Percentiles rank a stretch among this genome's conserved stretches.
These are phyloP conservation scores for Argynnis bischoffii DNA, from an alignment of 2,888 invertebrate genomes.

Conservation along the genomic window DNA sequence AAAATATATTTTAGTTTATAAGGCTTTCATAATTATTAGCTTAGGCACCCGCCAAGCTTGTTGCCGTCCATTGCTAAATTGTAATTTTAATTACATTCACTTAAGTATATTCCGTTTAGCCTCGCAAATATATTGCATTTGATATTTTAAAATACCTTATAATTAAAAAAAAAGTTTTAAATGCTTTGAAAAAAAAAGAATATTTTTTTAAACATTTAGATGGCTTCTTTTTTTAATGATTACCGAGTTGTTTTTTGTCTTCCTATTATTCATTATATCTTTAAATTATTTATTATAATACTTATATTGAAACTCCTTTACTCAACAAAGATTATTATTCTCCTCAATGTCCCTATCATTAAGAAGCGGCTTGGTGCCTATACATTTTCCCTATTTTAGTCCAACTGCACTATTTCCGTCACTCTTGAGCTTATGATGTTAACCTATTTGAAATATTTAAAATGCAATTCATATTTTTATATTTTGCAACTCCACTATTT, in stretches of 20 bases:
- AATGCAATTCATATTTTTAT: constrained; percentile 30
- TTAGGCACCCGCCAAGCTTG: constrained; percentile 58
- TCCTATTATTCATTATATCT: too few species aligned
- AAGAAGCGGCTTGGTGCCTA: constrained; percentile 15
- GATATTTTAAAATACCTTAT: background rate
- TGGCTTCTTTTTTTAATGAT: background rate
- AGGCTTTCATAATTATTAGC: constrained; percentile 36
- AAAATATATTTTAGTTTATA: constrained; percentile 10
- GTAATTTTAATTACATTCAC: constrained; percentile 42
- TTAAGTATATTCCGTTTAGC: constrained; percentile 7
- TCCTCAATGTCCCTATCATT: background rate
- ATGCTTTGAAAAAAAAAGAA: background rate
- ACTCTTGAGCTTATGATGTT: constrained; percentile 42
- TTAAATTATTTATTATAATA: too few species aligned
- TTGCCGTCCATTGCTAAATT: constrained; percentile 69
- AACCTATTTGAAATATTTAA: constrained; percentile 31
- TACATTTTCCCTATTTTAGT: constrained; percentile 16
- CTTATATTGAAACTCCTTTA: too few species aligned
- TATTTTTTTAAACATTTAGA: background rate
- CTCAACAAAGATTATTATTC: too few species aligned
- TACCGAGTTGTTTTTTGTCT: too few species aligned
- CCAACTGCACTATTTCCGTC: constrained; percentile 29
- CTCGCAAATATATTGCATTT: constrained; percentile 7
- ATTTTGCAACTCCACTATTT: constrained; percentile 29
- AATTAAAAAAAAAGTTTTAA: background rate